Conservation (phyloP, 2,888 invertebrate genomes). For the Cecidostiba fungosa region DNA sequence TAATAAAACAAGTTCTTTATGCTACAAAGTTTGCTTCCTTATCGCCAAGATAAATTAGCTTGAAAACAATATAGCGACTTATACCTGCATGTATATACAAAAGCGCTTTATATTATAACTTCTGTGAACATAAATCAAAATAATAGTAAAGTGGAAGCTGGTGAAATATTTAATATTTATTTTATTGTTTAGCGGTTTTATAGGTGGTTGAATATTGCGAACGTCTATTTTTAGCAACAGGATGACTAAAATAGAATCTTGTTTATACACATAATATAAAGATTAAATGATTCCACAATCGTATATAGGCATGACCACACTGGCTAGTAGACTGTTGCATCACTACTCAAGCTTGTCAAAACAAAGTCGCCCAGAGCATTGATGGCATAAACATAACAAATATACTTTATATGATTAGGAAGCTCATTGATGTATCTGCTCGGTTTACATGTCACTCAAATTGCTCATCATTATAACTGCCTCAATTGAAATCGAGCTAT, state of each 20-base stretch:
- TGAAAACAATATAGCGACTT: neutral
- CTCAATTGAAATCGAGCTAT: neutral
- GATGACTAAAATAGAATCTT: no score
- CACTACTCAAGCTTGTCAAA: neutral
- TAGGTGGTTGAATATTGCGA: no score
- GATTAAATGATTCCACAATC: neutral
- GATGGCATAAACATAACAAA: constrained; percentile 17
- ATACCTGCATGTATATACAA: neutral
- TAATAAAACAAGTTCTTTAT: neutral
- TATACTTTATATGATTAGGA: neutral
- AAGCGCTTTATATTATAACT: neutral
- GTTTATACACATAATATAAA: neutral
- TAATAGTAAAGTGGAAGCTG: neutral
- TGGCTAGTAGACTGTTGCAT: neutral
- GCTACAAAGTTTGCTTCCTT: neutral
- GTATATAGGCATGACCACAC: neutral
- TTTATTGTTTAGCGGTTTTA: no score
- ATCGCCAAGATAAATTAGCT: neutral
- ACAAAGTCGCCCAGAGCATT: neutral
- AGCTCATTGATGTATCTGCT: neutral
- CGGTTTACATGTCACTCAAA: neutral
- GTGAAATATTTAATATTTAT: neutral
- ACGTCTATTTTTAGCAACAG: no score
- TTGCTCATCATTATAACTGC: neutral
- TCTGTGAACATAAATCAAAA: neutral